Evolutionary conservation across 2,888 invertebrate species (phyloP), one percentile per base, ranked within the genome.

Genomic region (Amphimallon solstitiale): DNA sequence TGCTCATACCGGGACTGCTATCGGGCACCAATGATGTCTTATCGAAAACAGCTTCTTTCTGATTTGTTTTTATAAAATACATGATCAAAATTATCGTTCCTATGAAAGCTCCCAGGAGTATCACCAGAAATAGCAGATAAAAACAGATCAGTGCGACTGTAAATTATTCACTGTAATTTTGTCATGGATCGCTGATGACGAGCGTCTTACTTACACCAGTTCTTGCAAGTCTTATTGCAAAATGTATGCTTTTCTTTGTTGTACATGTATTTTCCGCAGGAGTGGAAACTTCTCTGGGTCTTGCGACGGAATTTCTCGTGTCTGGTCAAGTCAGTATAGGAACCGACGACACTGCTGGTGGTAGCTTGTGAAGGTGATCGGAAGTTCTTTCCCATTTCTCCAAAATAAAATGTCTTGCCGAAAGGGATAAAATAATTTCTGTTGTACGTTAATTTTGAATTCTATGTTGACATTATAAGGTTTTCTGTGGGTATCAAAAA

Each of bases 171-270:
- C 17, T 43, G 17, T 48, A 37, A 7, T 45, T 34, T 6, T 23
- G 35, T 21, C 12, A 9, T 23, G n/a, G 34, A 49, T n/a, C 9
- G 48, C 2, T 29, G 1, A 5, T 2, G 5, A 29, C 29, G 5
- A 29, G 29, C 9, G 9, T 29, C 9, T 9, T 15, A 40, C 63
- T 83, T 72, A 87, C 87, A 85, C 87, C 87, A 87, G 77, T 85
- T 83, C 77, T 81, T 78, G 66, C 82, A 80, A 38, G 85, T 85
- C 72, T 86, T 81, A 69, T 86, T 85, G 65, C 86, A 77, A 70
- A 85, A 73, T 60, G 79, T 78, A 64, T 84, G 83, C 0, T 82
- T 82, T 21, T 84, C 81, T 59, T 82, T 82, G 75, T 86, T 81
- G 74, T 84, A 85, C 35, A 85, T 70, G 71, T 79, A 81, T 62